Conservation (phyloP, 2,113 vertebrate genomes). For the Vulpes vulpes region DNA sequence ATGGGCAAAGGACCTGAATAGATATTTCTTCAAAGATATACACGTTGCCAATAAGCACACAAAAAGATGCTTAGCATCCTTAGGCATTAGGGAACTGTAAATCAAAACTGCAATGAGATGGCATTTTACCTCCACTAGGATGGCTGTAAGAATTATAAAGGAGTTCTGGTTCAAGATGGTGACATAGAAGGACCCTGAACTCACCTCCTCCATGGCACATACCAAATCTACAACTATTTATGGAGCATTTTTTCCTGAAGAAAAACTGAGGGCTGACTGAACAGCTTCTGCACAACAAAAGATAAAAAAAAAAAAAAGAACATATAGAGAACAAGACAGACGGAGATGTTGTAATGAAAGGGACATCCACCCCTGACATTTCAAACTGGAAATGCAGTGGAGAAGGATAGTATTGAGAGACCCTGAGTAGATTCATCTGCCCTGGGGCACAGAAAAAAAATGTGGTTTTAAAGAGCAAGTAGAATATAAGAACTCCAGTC, state of each 20-base stretch:
- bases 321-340: neutral
- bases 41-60: neutral
- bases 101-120: slow-evolving; percentile 22
- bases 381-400: neutral
- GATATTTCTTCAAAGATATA: neutral
- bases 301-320: neutral
- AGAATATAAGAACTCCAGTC: neutral
- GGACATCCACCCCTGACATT: neutral
- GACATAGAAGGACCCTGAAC: neutral
- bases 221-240: neutral
- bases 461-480: neutral
- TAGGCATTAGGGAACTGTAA: neutral
- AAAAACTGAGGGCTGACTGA: neutral
- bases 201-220: neutral
- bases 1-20: neutral
- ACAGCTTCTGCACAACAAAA: neutral
- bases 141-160: neutral
- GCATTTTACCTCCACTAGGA: neutral
- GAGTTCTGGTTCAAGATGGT: neutral
- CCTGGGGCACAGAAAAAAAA: neutral
- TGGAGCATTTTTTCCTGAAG: neutral
- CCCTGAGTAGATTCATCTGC: neutral
- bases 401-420: neutral
- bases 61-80: neutral
- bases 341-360: neutral